Conservation (phyloP, 2,888 invertebrate species). For the Sminthurides aquaticus region DNA sequence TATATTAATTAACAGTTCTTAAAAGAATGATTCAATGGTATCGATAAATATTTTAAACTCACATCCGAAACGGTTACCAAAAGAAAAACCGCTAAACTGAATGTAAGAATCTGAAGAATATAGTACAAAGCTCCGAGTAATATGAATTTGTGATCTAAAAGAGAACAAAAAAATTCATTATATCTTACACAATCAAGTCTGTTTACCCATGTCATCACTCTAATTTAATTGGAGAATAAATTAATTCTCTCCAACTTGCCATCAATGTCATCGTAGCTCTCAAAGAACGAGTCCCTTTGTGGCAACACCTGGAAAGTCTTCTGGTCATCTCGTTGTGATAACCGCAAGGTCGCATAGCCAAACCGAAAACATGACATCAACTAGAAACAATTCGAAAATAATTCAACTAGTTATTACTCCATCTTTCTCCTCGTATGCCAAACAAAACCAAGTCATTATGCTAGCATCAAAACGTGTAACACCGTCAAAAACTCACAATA, state of each 20-base stretch:
- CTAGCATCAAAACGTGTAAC: too few relatives aligned
- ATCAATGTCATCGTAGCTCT: background rate
- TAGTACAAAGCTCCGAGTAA: conserved; percentile 12
- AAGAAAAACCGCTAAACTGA: conserved; percentile 17
- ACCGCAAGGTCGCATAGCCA: conserved; percentile 11
- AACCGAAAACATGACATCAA: conserved; percentile 5
- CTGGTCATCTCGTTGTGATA: background rate
- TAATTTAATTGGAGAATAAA: too few relatives aligned
- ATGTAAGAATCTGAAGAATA: conserved; percentile 11
- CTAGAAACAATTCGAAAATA: conserved; percentile 1
- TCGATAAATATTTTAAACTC: too few relatives aligned
- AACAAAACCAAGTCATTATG: background rate
- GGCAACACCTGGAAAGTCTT: background rate
- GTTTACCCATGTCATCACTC: too few relatives aligned
- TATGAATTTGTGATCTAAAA: conserved; percentile 13
- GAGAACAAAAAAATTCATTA: background rate
- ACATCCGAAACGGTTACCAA: conserved; percentile 13
- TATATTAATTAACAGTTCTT: too few relatives aligned
- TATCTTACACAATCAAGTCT: too few relatives aligned
- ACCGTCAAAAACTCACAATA: background rate
- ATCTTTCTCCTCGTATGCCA: too few relatives aligned
- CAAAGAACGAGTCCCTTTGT: background rate
- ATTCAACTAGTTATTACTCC: background rate
- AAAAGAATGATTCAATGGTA: too few relatives aligned
- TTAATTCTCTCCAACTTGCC: too few relatives aligned